Evolutionary conservation across 2,888 invertebrate species (phyloP), one percentile per base, ranked within the genome.

Genomic region (Pegoplata infirma): DNA sequence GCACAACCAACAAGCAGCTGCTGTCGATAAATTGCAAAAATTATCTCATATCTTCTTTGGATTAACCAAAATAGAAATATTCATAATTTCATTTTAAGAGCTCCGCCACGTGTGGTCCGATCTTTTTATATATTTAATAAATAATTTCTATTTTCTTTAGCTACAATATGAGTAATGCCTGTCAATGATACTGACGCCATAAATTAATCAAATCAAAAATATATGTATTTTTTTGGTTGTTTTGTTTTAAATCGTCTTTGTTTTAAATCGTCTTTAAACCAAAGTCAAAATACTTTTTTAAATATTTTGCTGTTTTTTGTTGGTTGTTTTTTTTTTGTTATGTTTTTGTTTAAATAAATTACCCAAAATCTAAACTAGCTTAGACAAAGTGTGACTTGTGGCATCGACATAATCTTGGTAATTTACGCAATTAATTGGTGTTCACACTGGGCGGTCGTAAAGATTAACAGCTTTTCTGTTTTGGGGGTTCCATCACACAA

Each of bases 361-460:
- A 73, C 51, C 21, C 58, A 68, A 67, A 67, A 72, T 64, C 63
- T 49, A 73, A 73, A 76, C 67, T 68, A 69, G 55, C 66, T 71
- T 47, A 76, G 64, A 46, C 67, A 74, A 64, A 71, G 69, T 77
- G 76, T 68, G 56, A 81, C 69, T 69, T 71, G 69, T 69, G 69
- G 53, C 66, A 79, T 59, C 71, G 1, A 2, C 64, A 84, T 78
- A 78, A 88, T 87, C 88, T 88, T 12, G 88, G 66, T 75, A 75
- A 79, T 75, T 59, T 80, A 80, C 75, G 84, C 86, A 86, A 86
- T 87, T 86, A 86, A 87, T 87, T 86, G 87, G 81, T 84, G 78
- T 82, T 74, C 87, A 46, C 86, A 36, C 83, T 86, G 85, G 87
- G 87, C 61, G 86, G 87, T 87, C 87, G 59, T 59, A 49, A 78